phyloP scores from a whole-genome alignment of 2,797 vertebrate species.

The Trachops cirrhosus region DNA sequence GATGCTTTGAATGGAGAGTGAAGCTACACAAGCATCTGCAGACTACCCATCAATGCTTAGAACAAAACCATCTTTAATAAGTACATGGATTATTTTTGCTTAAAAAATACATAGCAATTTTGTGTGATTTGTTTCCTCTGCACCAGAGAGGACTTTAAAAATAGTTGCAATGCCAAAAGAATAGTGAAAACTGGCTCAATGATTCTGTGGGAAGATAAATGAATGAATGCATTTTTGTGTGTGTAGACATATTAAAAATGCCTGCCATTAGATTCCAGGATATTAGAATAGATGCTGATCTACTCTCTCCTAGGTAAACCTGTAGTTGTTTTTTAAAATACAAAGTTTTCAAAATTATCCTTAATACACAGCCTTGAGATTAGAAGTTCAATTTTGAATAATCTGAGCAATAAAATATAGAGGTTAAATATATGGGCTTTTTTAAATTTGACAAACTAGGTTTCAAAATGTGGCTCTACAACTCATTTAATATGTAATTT shows the following conservation, averaged over 20 bases:
- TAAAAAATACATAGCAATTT: not conserved
- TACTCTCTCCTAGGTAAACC: not conserved
- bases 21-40: not conserved
- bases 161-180: not conserved
- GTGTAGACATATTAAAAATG: not conserved
- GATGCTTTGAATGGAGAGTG: not conserved
- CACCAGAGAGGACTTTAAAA: not conserved
- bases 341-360: not conserved
- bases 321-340: not conserved
- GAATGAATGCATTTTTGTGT: not conserved
- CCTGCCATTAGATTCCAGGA: not conserved
- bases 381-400: not conserved
- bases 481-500: not conserved
- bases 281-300: not conserved
- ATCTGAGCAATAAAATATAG: not conserved
- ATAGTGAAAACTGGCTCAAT: not conserved
- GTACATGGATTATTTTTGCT: not conserved
- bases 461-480: not conserved
- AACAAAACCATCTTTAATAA: not conserved
- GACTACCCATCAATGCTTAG: not conserved
- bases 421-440: not conserved
- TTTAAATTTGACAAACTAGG: not conserved
- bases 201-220: not conserved
- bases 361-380: not conserved
- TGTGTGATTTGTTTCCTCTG: not conserved